Percentiles rank a stretch among this genome's conserved stretches.
Evolutionary conservation across 2,797 vertebrate genomes (phyloP).

Genomic region (Microcaecilia unicolor): DNA sequence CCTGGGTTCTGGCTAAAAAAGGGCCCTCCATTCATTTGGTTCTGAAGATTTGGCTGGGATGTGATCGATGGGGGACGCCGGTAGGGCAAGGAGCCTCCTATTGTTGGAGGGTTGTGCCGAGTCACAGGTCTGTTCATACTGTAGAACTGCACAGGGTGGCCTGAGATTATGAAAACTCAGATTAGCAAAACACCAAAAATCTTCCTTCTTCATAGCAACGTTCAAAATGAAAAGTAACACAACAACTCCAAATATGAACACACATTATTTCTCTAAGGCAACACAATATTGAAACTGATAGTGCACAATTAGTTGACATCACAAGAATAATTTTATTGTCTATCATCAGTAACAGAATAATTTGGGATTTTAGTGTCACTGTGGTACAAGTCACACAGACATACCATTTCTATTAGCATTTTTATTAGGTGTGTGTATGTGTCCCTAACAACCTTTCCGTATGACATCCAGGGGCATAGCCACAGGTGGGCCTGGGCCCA

Average conservation of each 20-base stretch:
- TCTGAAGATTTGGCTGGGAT: slow-evolving; percentile 78
- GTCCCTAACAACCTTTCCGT: no score
- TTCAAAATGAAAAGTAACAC: no score
- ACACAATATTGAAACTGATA: neutral
- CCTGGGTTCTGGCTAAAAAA: slow-evolving; percentile 89
- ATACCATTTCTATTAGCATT: no score
- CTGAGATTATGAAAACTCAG: slow-evolving; percentile 41
- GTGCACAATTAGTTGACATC: neutral
- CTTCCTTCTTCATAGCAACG: neutral
- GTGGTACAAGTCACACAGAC: no score
- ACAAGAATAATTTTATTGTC: no score
- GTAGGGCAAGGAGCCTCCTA: slow-evolving; percentile 89
- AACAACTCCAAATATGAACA: no score
- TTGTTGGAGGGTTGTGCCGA: slow-evolving; percentile 70
- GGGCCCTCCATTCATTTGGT: slow-evolving; percentile 79
- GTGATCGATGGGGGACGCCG: slow-evolving; percentile 86
- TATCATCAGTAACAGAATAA: no score
- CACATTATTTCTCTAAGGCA: no score
- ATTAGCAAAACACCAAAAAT: neutral
- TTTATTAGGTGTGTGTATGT: no score
- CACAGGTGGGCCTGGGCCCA: no score
- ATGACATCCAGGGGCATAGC: no score
- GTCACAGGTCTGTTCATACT: slow-evolving; percentile 90
- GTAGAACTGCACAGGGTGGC: slow-evolving; percentile 88
- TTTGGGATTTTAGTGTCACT: no score